Evolutionary conservation across 2,888 invertebrate genomes (phyloP).

Genomic region (Himalopsyche japonica): DNA sequence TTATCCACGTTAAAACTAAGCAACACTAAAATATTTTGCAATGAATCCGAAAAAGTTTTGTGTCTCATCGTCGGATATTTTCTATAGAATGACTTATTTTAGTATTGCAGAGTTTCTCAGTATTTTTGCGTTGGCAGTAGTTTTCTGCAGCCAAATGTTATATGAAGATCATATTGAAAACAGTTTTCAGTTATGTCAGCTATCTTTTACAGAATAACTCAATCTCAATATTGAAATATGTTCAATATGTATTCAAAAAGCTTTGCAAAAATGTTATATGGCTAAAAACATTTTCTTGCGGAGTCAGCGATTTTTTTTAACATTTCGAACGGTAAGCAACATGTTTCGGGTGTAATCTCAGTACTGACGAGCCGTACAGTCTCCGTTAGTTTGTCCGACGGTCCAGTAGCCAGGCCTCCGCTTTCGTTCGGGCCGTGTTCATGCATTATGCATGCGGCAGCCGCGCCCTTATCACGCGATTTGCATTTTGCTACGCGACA

Average conservation of each 20-base stretch:
- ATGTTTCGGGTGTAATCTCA: not conserved
- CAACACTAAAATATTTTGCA: too few relatives aligned
- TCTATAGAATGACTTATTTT: too few relatives aligned
- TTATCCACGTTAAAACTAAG: too few relatives aligned
- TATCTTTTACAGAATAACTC: not conserved
- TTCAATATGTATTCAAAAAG: not conserved
- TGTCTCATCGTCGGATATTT: too few relatives aligned
- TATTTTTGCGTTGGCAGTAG: too few relatives aligned
- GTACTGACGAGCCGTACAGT: not conserved
- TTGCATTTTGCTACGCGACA: not conserved
- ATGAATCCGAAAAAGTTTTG: too few relatives aligned
- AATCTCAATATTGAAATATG: not conserved
- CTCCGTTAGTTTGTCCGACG: not conserved
- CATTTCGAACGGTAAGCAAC: not conserved
- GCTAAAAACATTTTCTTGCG: not conserved
- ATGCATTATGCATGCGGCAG: not conserved
- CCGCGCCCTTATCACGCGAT: not conserved
- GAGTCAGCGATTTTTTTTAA: not conserved
- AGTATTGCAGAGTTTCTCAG: too few relatives aligned
- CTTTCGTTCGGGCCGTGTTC: not conserved
- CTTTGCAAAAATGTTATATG: not conserved
- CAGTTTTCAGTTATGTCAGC: not conserved
- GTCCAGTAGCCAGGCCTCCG: not conserved
- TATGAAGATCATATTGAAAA: not conserved
- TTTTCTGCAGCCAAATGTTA: not conserved